Conservation (phyloP, 2,888 invertebrate genomes). For the Terebella lapidaria region DNA sequence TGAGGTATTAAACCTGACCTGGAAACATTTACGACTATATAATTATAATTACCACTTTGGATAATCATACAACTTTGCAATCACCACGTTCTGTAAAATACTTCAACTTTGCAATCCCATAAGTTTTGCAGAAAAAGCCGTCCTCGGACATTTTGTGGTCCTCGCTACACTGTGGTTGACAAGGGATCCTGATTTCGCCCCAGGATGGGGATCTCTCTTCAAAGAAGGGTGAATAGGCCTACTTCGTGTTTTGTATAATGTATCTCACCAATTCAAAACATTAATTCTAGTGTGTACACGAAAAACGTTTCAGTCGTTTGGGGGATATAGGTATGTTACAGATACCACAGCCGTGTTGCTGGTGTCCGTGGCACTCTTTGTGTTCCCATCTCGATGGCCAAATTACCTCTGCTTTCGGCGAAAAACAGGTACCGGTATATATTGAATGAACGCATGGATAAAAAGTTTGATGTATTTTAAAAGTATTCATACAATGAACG, state of each 20-base stretch:
- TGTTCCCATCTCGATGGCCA: conserved; percentile 27
- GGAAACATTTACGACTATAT: conserved; percentile 15
- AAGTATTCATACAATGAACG: too few species aligned
- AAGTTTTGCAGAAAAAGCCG: conserved; percentile 44
- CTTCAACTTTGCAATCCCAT: too few species aligned
- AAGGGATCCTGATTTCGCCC: conserved; percentile 31
- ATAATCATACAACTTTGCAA: too few species aligned
- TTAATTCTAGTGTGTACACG: too few species aligned
- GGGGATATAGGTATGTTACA: conserved; percentile 37
- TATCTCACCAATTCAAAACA: too few species aligned
- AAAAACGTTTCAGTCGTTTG: too few species aligned
- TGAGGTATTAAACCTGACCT: too few species aligned
- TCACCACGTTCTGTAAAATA: too few species aligned
- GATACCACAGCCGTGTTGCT: conserved; percentile 65
- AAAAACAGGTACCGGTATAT: conserved; percentile 11
- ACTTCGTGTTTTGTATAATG: too few species aligned
- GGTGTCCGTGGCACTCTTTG: conserved; percentile 56
- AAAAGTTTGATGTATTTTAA: too few species aligned
- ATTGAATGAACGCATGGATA: too few species aligned
- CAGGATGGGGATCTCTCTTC: conserved; percentile 29
- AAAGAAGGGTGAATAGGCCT: conserved; percentile 3
- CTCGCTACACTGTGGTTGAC: conserved; percentile 41
- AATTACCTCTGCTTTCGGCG: conserved; percentile 23
- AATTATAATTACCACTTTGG: too few species aligned
- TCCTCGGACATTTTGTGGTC: conserved; percentile 31